These are phyloP conservation scores for Regulus satrapa DNA, from an alignment of 2,113 vertebrate species.

Conservation along the genomic window DNA sequence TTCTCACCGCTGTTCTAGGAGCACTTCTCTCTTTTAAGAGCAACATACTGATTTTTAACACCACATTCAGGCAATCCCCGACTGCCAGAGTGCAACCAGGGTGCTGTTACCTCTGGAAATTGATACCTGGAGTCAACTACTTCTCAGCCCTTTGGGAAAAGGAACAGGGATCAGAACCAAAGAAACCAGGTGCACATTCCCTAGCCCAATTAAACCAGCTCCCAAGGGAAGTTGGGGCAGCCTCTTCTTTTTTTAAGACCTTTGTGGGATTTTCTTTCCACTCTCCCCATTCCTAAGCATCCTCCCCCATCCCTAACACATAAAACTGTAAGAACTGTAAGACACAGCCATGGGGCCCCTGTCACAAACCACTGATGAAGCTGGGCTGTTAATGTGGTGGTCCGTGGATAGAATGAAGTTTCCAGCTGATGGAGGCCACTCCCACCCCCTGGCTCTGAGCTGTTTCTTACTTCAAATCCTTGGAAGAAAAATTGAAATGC, in stretches of 20 bases:
- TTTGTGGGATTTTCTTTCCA: not conserved
- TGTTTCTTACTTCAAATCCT: not conserved
- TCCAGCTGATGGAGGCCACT: not conserved
- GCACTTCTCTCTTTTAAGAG: not conserved
- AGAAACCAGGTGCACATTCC: not conserved
- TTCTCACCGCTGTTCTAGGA: not conserved
- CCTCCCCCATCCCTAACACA: not conserved
- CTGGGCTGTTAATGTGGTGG: not conserved
- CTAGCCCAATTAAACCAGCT: not conserved
- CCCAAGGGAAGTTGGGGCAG: not conserved
- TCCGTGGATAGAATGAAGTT: not conserved
- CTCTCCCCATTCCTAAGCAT: accelerated
- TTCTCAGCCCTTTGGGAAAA: not conserved
- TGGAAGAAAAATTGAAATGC: not conserved
- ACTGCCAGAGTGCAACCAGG: not conserved
- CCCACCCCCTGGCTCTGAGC: not conserved
- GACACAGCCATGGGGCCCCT: not conserved
- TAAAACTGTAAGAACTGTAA: not conserved
- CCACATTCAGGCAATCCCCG: not conserved
- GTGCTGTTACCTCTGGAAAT: not conserved
- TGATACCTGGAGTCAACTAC: not conserved
- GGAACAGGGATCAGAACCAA: accelerated
- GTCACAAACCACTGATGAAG: not conserved
- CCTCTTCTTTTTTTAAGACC: not conserved
- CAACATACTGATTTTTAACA: not conserved